Conservation (phyloP, 2,888 invertebrate genomes). For the Agrochola circellaris region DNA sequence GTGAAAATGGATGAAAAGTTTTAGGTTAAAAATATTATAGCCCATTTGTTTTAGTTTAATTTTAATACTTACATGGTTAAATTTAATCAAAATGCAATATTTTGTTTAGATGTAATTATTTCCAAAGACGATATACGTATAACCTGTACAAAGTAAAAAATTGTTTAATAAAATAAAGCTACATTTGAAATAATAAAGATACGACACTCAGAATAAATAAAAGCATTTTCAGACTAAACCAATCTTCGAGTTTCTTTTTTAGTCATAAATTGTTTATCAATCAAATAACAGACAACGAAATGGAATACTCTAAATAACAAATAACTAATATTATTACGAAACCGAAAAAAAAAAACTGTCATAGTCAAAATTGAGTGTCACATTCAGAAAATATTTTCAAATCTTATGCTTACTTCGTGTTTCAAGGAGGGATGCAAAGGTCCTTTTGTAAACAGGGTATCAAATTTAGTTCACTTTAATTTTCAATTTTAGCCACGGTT, state of each 20-base stretch:
- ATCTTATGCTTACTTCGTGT: constrained; percentile 58
- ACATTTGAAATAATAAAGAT: constrained; percentile 31
- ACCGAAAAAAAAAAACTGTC: fast-evolving
- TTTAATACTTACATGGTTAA: background rate
- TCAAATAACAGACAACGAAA: constrained; percentile 19
- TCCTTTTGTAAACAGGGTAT: constrained; percentile 83
- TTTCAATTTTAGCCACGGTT: constrained; percentile 72
- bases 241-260: background rate
- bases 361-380: constrained; percentile 25
- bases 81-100: constrained; percentile 41
- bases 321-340: background rate
- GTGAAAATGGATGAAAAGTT: constrained; percentile 9
- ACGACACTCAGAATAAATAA: constrained; percentile 28
- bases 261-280: background rate
- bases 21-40: constrained; percentile 18
- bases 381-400: constrained; percentile 23
- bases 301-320: background rate
- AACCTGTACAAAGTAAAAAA: constrained; percentile 62
- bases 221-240: background rate
- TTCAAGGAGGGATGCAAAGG: constrained; percentile 61
- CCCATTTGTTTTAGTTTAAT: constrained; percentile 21
- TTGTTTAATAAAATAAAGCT: constrained; percentile 36
- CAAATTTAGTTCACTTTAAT: constrained; percentile 71
- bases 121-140: constrained; percentile 66
- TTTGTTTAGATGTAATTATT: constrained; percentile 35